Percentiles rank a stretch among this genome's conserved stretches.
Conservation (phyloP, 37 sponge, comb jelly and placozoan genomes). For the Bolinopsis microptera region DNA sequence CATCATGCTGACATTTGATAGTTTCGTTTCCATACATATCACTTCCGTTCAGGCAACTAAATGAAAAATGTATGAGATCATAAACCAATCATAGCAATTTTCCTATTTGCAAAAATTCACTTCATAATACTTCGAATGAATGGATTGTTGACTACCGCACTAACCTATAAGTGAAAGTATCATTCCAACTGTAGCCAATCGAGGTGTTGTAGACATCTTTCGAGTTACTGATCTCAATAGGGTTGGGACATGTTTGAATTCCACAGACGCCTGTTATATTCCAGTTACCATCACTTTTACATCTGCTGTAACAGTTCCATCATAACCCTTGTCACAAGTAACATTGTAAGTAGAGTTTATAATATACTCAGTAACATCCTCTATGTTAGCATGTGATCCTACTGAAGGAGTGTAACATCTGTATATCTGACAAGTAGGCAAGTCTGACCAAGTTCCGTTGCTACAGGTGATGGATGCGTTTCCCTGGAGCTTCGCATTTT, state of each 20-base stretch:
- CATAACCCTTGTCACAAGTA: conserved; percentile 29
- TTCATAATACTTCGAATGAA: too few species aligned
- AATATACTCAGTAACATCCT: conserved; percentile 14
- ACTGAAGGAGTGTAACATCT: not conserved
- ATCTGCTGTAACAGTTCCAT: not conserved
- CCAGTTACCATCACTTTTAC: not conserved
- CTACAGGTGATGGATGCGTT: conserved; percentile 17
- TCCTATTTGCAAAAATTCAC: too few species aligned
- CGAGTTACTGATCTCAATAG: not conserved
- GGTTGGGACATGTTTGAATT: not conserved
- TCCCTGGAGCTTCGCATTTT: conserved; percentile 23
- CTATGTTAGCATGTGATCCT: not conserved
- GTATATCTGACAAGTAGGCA: conserved; percentile 15
- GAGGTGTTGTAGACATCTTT: not conserved
- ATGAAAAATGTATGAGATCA: too few species aligned
- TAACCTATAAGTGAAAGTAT: conserved; percentile 45
- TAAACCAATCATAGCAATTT: too few species aligned
- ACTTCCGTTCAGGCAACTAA: not conserved
- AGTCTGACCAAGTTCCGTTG: conserved; percentile 6
- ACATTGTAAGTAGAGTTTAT: not conserved
- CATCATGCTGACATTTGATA: conserved; percentile 21
- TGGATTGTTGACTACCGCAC: too few species aligned
- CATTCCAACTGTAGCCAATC: not conserved
- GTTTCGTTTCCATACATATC: not conserved
- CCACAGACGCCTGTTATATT: not conserved